phyloP scores from a whole-genome alignment of 1,140 invertebrate genomes.

The Drosophila lacertosa region DNA sequence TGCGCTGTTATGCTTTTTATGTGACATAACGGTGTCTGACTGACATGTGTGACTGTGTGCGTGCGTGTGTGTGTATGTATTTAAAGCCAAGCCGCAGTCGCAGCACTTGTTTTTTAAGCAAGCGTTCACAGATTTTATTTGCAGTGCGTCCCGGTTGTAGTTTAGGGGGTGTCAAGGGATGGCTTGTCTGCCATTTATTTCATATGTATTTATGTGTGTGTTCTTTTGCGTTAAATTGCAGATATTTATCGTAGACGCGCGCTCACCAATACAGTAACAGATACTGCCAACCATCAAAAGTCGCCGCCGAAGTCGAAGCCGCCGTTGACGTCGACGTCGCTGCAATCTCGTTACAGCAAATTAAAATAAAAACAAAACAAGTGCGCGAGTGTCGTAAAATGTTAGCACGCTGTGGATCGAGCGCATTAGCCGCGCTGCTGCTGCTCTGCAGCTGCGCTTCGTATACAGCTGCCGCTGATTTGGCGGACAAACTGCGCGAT shows the following conservation, averaged over 20 bases:
- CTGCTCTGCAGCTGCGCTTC: slow-evolving; percentile 54
- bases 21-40: slow-evolving; percentile 71
- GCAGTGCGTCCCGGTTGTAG: neutral
- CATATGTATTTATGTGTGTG: slow-evolving; percentile 38
- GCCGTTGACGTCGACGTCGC: slow-evolving; percentile 6
- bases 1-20: slow-evolving; percentile 49
- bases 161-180: neutral
- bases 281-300: slow-evolving; percentile 65
- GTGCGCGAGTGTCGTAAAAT: slow-evolving; percentile 55
- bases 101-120: neutral
- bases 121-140: slow-evolving; percentile 1
- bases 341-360: slow-evolving; percentile 27
- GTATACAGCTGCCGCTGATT: slow-evolving; percentile 59
- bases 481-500: slow-evolving; percentile 82
- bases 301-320: slow-evolving; percentile 21
- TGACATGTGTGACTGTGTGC: slow-evolving; percentile 11
- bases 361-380: slow-evolving; percentile 29
- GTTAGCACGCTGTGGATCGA: slow-evolving; percentile 36
- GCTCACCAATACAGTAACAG: slow-evolving; percentile 47
- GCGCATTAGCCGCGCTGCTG: slow-evolving; percentile 58
- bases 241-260: slow-evolving; percentile 55
- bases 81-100: slow-evolving; percentile 20
- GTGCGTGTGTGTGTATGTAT: slow-evolving; percentile 12
- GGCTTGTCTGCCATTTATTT: slow-evolving; percentile 16
- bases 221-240: slow-evolving; percentile 62